Conservation (phyloP, 2,113 vertebrate species). For the Tachysurus vachellii region DNA sequence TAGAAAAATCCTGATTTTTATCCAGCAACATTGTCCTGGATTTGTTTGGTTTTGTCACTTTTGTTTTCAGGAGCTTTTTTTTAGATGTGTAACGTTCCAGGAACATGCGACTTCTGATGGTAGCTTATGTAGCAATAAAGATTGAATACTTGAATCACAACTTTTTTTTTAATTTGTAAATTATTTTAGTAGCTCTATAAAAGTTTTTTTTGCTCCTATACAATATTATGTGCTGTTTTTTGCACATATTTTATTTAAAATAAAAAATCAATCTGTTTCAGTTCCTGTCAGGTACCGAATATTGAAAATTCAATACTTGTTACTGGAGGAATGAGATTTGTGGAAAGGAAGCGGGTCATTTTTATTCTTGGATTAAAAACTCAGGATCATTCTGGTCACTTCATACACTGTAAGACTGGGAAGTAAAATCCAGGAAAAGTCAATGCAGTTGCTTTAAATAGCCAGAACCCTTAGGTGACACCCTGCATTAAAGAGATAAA, state of each 20-base stretch:
- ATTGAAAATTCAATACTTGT: neutral
- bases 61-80: neutral
- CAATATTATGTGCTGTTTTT: neutral
- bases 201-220: neutral
- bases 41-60: neutral
- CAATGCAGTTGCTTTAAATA: slow-evolving; percentile 26
- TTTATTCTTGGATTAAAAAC: neutral
- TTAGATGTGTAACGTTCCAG: neutral
- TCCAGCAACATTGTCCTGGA: neutral
- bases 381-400: slow-evolving; percentile 11
- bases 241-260: neutral
- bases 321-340: neutral
- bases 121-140: neutral
- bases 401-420: neutral
- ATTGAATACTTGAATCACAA: neutral
- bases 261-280: neutral
- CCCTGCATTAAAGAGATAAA: slow-evolving; percentile 43
- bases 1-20: too few relatives aligned
- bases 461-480: slow-evolving; percentile 30
- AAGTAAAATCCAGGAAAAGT: slow-evolving; percentile 39
- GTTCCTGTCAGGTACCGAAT: neutral
- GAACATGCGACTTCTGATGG: neutral
- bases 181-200: neutral
- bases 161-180: neutral
- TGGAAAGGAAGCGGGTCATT: neutral